Evolutionary conservation across 2,888 invertebrate species (phyloP), one percentile per base, ranked within the genome.

Genomic region (Meteorus colon): DNA sequence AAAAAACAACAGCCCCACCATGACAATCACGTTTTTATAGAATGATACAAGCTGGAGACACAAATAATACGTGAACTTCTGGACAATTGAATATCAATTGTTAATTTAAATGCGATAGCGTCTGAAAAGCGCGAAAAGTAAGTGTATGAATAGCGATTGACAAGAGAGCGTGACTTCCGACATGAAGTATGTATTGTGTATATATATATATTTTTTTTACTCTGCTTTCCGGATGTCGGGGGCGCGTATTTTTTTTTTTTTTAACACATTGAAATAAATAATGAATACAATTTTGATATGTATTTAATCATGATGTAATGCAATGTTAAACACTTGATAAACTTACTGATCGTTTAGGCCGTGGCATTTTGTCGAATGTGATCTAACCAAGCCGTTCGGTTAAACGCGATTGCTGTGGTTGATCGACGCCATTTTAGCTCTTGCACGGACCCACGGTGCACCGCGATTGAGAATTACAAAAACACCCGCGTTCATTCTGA

Each of bases 351-450:
- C 85, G 82, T 81, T 82, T 86, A 77, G 84, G 81, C 81, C 87
- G 83, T 79, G 83, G 82, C 87, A 87, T 87, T 82, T 84, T 84
- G 79, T 62, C 74, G 69, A 62, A 77, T 70, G 79, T 73, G 76
- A 80, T 34, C 14, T 41, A 45, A 71, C 80, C 71, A 74, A 73
- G 77, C 59, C 78, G 76, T 77, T 78, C 77, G 75, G 81, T 82
- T 77, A 82, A 87, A 81, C 83, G 84, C 86, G 81, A 83, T 82
- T 80, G 81, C 80, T 83, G 82, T 81, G 76, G 82, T 84, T 82
- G 82, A 83, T 84, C 83, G 83, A 84, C 87, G 86, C 88, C 88
- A 88, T 88, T 84, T 88, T 88, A 84, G 83, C 81, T 83, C 79
- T 55, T 66, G 59, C 82, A 78, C 80, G 84, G 83, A 82, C 83